Percentiles rank a stretch among this genome's conserved stretches.
phyloP scores from a whole-genome alignment of 2,888 invertebrate genomes.

The Meliscaeva auricollis region DNA sequence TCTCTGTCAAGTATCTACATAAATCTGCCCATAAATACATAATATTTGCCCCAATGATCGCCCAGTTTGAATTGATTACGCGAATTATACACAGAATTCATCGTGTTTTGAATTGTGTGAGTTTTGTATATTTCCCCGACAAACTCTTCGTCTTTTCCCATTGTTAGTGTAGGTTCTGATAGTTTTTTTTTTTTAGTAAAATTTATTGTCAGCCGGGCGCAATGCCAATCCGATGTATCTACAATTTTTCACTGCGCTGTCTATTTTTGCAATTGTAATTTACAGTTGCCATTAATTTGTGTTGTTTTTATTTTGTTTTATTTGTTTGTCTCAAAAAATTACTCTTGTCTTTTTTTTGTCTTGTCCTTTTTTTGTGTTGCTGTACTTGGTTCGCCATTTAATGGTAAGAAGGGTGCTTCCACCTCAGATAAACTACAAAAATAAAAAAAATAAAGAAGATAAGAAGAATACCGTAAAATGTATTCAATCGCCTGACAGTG shows the following conservation, averaged over 20 bases:
- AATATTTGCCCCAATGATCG: constrained; percentile 53
- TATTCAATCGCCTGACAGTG: not conserved
- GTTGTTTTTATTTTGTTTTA: constrained; percentile 25
- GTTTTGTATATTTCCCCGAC: not conserved
- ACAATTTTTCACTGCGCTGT: constrained; percentile 65
- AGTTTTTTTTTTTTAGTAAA: constrained; percentile 34
- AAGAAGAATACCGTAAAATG: not conserved
- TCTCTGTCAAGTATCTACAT: constrained; percentile 22
- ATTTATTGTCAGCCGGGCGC: constrained; percentile 68
- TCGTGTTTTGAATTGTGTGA: constrained; percentile 47
- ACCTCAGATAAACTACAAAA: not conserved
- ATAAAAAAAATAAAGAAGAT: not conserved
- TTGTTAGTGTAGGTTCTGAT: constrained; percentile 27
- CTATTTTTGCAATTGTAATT: constrained; percentile 76
- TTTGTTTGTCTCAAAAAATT: not conserved
- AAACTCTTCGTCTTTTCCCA: not conserved
- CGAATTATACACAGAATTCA: constrained; percentile 42
- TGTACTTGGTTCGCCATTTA: constrained; percentile 1
- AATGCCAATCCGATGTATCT: constrained; percentile 71
- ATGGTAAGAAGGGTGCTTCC: not conserved
- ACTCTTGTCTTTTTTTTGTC: constrained; percentile 30
- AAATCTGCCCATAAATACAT: constrained; percentile 63
- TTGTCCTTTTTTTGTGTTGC: constrained; percentile 4
- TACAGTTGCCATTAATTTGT: constrained; percentile 73
- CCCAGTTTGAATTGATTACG: constrained; percentile 69